Evolutionary conservation across 1,140 invertebrate genomes (phyloP).

Genomic region (Lanistes nyassanus): DNA sequence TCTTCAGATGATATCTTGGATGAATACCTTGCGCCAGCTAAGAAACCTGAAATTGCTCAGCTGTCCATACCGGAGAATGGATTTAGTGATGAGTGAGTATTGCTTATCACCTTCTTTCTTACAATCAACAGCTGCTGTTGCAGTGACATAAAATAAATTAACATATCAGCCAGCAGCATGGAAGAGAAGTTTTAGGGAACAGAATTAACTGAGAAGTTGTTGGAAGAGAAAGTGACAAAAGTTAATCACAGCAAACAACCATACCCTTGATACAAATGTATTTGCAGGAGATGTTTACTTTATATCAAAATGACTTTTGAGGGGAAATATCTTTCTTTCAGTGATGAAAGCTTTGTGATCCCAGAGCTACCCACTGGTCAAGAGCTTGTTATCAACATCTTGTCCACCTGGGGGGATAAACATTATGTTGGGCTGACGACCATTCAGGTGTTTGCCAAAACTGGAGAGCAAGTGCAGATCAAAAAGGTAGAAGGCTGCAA

Average conservation of each 20-base stretch:
- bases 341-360: conserved; percentile 69
- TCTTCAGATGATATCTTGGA: conserved; percentile 57
- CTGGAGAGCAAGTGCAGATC: conserved; percentile 70
- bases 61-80: conserved; percentile 31
- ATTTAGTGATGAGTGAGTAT: conserved; percentile 32
- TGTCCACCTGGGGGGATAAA: conserved; percentile 84
- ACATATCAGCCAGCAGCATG: too few relatives aligned
- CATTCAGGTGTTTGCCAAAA: conserved; percentile 79
- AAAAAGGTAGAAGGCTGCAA: conserved; percentile 58
- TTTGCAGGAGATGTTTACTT: too few relatives aligned
- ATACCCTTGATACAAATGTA: too few relatives aligned
- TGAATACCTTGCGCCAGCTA: conserved; percentile 49
- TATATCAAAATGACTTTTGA: too few relatives aligned
- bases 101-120: too few relatives aligned
- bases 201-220: too few relatives aligned
- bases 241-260: too few relatives aligned
- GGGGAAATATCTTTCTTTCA: conserved; percentile 14
- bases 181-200: too few relatives aligned
- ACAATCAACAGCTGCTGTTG: too few relatives aligned
- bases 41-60: conserved; percentile 33
- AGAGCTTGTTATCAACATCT: conserved; percentile 77
- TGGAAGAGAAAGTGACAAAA: too few relatives aligned
- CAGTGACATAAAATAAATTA: too few relatives aligned
- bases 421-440: conserved; percentile 84
- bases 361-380: conserved; percentile 80